Conservation (phyloP, 2,797 vertebrate genomes). For the Propithecus perrieri region DNA sequence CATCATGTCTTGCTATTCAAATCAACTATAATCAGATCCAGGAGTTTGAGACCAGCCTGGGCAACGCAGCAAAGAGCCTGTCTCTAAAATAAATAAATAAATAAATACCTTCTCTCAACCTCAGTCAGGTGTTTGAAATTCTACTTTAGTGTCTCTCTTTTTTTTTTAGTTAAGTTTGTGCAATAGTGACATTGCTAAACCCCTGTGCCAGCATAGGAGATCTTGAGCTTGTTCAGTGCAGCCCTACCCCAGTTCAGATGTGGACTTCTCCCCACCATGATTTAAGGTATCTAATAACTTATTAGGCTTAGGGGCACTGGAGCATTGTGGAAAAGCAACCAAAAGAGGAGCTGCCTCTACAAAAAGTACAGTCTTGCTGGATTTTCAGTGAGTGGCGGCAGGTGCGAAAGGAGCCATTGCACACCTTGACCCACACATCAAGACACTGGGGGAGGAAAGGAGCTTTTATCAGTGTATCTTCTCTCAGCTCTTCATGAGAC, state of each 20-base stretch:
- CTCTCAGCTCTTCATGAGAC: background rate
- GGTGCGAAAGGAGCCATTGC: background rate
- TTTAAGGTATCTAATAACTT: background rate
- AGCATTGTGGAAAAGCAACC: background rate
- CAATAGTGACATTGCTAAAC: background rate
- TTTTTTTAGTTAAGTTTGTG: constrained; percentile 3
- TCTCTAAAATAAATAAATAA: no score
- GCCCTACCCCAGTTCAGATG: background rate
- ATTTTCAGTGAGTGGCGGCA: background rate
- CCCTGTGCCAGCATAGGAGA: background rate
- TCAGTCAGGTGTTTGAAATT: background rate
- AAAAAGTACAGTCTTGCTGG: background rate
- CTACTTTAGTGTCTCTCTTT: background rate
- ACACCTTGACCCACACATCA: background rate
- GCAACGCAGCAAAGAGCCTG: no score
- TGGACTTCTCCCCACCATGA: background rate
- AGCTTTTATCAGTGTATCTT: background rate
- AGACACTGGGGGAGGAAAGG: background rate
- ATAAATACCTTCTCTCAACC: background rate
- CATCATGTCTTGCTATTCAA: background rate
- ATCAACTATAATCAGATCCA: background rate
- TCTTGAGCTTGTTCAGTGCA: background rate
- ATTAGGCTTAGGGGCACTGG: background rate
- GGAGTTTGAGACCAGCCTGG: no score
- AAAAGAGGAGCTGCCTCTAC: background rate